Percentiles rank a stretch among this genome's conserved stretches.
These are phyloP conservation scores for Acestrorhynchus altus DNA, from an alignment of 2,797 vertebrate species.

Conservation along the genomic window DNA sequence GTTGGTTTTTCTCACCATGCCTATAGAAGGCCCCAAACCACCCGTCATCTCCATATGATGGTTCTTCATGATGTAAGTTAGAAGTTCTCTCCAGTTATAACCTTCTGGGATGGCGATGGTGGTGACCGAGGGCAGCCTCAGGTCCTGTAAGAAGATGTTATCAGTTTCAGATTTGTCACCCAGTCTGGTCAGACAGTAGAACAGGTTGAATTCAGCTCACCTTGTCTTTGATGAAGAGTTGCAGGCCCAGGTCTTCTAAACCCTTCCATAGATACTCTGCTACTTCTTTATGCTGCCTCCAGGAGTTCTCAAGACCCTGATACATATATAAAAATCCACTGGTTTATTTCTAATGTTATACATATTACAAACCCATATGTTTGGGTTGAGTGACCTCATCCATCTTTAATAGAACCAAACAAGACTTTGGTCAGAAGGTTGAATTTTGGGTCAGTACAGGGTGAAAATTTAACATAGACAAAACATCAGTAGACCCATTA, in stretches of 20 bases:
- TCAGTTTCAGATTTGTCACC: not conserved
- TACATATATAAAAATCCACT: slow-evolving; percentile 59
- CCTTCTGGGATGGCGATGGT: slow-evolving; percentile 85
- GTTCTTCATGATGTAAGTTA: slow-evolving; percentile 85
- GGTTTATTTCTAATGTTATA: no score
- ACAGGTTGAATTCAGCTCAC: slow-evolving; percentile 64
- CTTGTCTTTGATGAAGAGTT: slow-evolving; percentile 89
- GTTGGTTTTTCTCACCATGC: slow-evolving; percentile 80
- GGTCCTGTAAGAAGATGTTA: slow-evolving; percentile 71
- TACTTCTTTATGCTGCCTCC: slow-evolving; percentile 84
- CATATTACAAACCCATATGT: no score
- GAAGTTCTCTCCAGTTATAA: slow-evolving; percentile 88
- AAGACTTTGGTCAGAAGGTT: no score
- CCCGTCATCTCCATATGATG: slow-evolving; percentile 88
- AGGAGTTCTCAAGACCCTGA: slow-evolving; percentile 90
- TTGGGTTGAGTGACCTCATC: no score
- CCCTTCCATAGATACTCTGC: slow-evolving; percentile 81
- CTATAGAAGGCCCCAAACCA: slow-evolving; percentile 88
- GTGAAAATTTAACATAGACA: no score
- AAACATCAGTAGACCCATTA: no score
- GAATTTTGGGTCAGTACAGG: no score
- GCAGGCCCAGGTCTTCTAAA: slow-evolving; percentile 85
- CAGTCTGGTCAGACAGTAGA: not conserved
- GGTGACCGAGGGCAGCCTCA: slow-evolving; percentile 91
- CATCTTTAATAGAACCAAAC: no score